Percentiles rank a stretch among this genome's conserved stretches.
phyloP scores from a whole-genome alignment of 2,113 vertebrate genomes.

The Megaceryle torquata region DNA sequence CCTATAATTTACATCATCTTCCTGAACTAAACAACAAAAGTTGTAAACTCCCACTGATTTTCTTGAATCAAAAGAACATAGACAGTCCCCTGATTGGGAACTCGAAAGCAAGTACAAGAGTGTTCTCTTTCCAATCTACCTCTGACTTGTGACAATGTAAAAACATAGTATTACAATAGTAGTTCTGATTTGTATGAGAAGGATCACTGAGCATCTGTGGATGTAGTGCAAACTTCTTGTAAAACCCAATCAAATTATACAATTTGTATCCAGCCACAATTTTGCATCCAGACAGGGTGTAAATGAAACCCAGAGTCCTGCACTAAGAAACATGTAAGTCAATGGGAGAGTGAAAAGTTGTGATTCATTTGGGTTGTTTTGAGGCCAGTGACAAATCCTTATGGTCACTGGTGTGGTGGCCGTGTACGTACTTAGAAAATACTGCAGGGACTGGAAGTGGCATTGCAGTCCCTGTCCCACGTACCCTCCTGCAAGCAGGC shows the following conservation, averaged over 20 bases:
- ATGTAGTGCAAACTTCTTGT: background rate
- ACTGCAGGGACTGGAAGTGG: background rate
- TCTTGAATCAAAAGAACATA: background rate
- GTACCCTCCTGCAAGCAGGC: background rate
- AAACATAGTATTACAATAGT: background rate
- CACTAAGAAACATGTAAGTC: background rate
- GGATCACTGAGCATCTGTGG: background rate
- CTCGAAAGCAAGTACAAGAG: background rate
- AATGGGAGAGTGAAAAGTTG: background rate
- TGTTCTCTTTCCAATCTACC: background rate
- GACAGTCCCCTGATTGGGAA: background rate
- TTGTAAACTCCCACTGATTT: background rate
- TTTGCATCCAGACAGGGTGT: background rate
- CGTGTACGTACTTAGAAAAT: accelerated
- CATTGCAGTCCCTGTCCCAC: background rate
- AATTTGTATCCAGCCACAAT: background rate
- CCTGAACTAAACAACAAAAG: background rate
- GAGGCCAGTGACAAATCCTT: background rate
- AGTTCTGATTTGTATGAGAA: background rate
- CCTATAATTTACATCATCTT: background rate
- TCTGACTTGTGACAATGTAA: background rate
- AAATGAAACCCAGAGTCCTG: background rate
- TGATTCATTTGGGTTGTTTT: accelerated
- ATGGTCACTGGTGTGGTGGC: background rate
- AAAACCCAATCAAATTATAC: background rate